Conservation (phyloP, 2,888 invertebrate genomes). For the Aricia artaxerxes region DNA sequence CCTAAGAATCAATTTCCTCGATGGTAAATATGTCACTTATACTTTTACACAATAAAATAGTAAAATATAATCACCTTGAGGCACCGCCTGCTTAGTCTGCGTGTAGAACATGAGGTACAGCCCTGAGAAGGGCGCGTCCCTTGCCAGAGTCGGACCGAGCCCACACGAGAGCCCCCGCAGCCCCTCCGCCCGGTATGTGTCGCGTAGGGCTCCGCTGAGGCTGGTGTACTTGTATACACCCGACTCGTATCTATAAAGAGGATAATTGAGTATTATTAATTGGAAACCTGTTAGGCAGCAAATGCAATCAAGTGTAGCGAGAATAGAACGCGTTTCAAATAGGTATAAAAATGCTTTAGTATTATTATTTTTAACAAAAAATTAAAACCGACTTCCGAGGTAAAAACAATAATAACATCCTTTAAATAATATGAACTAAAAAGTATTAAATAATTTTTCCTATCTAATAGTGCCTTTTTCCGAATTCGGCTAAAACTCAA, state of each 20-base stretch:
- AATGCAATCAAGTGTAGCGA: no score
- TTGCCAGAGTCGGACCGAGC: conserved; percentile 89
- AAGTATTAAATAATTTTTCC: no score
- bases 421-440: no score
- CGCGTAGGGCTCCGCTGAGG: conserved; percentile 84
- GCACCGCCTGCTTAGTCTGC: conserved; percentile 85
- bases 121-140: conserved; percentile 95
- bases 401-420: no score
- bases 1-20: no score
- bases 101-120: conserved; percentile 95
- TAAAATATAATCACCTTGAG: conserved; percentile 75
- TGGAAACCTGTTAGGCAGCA: no score
- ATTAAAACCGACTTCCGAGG: no score
- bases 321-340: no score
- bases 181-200: conserved; percentile 90
- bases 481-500: no score
- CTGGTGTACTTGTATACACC: conserved; percentile 90
- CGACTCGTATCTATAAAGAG: conserved; percentile 83
- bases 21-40: neutral
- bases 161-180: conserved; percentile 90
- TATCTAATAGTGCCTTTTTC: no score
- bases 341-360: no score
- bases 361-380: no score
- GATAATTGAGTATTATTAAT: conserved; percentile 1
- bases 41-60: neutral